Base-by-base conservation (phyloP, 2,113 vertebrate genomes). In the Hipposideros armiger region DNA sequence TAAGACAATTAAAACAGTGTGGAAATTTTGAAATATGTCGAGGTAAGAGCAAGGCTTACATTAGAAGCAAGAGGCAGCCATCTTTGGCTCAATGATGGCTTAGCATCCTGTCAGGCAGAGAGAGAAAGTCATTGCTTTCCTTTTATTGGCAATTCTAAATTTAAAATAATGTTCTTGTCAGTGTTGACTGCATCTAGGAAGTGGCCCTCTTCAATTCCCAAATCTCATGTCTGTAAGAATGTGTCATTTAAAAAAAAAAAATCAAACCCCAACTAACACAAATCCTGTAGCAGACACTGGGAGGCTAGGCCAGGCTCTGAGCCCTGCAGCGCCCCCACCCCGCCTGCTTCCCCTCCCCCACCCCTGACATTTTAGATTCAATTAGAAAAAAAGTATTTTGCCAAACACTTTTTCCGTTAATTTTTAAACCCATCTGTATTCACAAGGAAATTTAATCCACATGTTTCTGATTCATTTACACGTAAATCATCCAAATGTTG, bases 391-490 rank as follows among this genome's bases (percentile, higher is more conserved):
- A 96, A 89, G 70, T 64, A 93, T 97, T 97, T 97, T 93, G 93
- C 97, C 97, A 95, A 97, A 98, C 97, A 97, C 97, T 97, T 97
- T 98, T 98, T 97, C 97, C 87, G 93, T 98, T 98, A 98, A 97
- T 97, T 98, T 97, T 98, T 97, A 97, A 98, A 95, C 95, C 97
- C 97, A 98, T 98, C 96, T 98, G 97, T 97, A 97, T 97, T 97
- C 91, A 87, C 94, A 96, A 96, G 97, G 97, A 98, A 98, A 98
- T 98, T 97, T 96, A 97, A 97, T 96, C 97, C 97, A 98, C 97
- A 98, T 98, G 97, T 98, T 97, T 97, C 97, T 97, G 97, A 98
- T 98, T 98, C 97, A 98, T 97, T 97, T 97, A 96, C 97, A 98
- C 97, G 96, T 97, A 98, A 98, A 97, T 97, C 97, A 98, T 97